These are phyloP conservation scores for Channallabes apus DNA, from an alignment of 2,797 vertebrate species.

Conservation along the genomic window DNA sequence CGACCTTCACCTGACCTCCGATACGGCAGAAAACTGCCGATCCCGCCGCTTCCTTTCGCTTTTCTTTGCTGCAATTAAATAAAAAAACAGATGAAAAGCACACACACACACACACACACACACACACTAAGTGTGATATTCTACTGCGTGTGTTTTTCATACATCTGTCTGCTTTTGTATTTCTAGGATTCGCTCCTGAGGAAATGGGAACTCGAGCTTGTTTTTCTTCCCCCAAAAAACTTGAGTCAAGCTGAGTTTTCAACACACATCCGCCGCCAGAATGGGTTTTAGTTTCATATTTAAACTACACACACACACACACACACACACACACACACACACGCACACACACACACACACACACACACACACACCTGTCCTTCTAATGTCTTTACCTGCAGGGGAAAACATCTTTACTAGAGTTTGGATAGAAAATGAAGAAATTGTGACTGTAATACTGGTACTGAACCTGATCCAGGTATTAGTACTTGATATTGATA, in stretches of 20 bases:
- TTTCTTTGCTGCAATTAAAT: conserved; percentile 1
- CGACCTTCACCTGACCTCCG: background rate
- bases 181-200: background rate
- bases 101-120: background rate
- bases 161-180: background rate
- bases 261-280: no score
- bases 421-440: background rate
- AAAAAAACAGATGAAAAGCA: background rate
- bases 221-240: background rate
- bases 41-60: background rate
- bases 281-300: no score
- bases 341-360: background rate
- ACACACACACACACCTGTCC: background rate
- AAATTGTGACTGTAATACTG: background rate
- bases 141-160: background rate
- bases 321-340: background rate
- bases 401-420: background rate
- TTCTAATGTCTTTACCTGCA: background rate
- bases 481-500: background rate
- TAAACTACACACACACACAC: background rate
- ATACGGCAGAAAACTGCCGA: background rate
- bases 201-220: background rate
- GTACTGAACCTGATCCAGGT: background rate
- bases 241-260: no score
- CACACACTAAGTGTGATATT: background rate